Conservation (phyloP, 1,140 invertebrate species). For the Drosophila pachea region DNA sequence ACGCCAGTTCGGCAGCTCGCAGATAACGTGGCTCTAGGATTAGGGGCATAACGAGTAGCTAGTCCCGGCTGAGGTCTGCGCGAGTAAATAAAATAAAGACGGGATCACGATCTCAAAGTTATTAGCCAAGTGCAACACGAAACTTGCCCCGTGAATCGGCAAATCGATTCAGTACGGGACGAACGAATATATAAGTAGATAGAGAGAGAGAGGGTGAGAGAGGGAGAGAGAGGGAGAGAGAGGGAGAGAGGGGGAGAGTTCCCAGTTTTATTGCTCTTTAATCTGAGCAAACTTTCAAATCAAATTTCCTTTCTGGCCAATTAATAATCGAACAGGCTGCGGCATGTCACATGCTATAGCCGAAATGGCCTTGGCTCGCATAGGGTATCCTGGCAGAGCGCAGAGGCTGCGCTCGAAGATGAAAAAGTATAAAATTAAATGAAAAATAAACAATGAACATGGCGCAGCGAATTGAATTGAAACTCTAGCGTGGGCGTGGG, state of each 20-base stretch:
- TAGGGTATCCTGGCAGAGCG: not conserved
- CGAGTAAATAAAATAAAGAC: constrained; percentile 1
- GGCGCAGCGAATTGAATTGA: constrained; percentile 73
- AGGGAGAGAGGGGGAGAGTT: too few species aligned
- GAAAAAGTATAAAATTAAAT: constrained; percentile 75
- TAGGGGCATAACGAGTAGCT: not conserved
- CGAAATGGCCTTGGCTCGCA: not conserved
- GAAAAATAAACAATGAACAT: constrained; percentile 77
- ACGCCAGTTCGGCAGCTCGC: not conserved
- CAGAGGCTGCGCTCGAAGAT: constrained; percentile 36
- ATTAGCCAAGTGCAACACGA: not conserved
- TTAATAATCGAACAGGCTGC: not conserved
- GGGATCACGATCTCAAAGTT: constrained; percentile 1
- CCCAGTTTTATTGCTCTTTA: too few species aligned
- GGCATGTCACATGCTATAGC: not conserved
- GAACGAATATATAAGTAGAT: too few species aligned
- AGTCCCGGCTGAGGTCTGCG: not conserved
- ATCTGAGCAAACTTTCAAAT: too few species aligned
- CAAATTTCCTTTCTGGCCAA: not conserved
- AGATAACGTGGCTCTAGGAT: constrained; percentile 2
- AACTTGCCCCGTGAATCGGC: not conserved
- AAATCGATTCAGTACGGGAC: not conserved
- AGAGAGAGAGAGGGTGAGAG: too few species aligned
- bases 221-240: too few species aligned
- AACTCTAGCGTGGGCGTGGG: constrained; percentile 42